Evolutionary conservation across 2,797 vertebrate genomes (phyloP).

Genomic region (Eleutherodactylus coqui): DNA sequence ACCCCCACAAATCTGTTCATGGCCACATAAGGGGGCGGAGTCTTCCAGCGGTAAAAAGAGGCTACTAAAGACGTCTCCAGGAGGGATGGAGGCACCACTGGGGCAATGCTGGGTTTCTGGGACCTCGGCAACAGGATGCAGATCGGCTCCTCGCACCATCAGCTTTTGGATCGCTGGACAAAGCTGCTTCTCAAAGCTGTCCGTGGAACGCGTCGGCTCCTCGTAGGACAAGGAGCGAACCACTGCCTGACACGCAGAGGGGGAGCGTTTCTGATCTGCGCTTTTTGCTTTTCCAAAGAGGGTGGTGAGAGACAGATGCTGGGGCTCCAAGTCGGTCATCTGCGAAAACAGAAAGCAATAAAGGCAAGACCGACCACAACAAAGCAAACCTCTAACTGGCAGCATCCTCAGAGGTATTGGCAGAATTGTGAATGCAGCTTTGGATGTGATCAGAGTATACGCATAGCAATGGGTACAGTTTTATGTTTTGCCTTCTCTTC

Average conservation of each 20-base stretch:
- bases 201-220: slow-evolving; percentile 68
- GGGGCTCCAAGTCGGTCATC: slow-evolving; percentile 74
- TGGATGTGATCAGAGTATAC: neutral
- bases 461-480: neutral
- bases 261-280: slow-evolving; percentile 61
- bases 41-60: slow-evolving; percentile 73
- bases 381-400: neutral
- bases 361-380: neutral
- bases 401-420: neutral
- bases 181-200: slow-evolving; percentile 75
- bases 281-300: slow-evolving; percentile 83
- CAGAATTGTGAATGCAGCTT: neutral
- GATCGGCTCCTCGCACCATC: slow-evolving; percentile 80
- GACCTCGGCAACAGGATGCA: slow-evolving; percentile 83
- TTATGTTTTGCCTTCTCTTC: no score
- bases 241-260: slow-evolving; percentile 72
- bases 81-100: slow-evolving; percentile 70
- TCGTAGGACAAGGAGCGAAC: slow-evolving; percentile 86
- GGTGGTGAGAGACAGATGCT: slow-evolving; percentile 82
- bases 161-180: slow-evolving; percentile 94
- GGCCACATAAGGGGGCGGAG: slow-evolving; percentile 58
- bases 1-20: slow-evolving; percentile 63
- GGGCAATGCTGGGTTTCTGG: slow-evolving; percentile 82
- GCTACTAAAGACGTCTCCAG: slow-evolving; percentile 73
- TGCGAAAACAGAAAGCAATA: slow-evolving; percentile 62